phyloP scores from a whole-genome alignment of 2,888 invertebrate species.

The Cyaniris semiargus region DNA sequence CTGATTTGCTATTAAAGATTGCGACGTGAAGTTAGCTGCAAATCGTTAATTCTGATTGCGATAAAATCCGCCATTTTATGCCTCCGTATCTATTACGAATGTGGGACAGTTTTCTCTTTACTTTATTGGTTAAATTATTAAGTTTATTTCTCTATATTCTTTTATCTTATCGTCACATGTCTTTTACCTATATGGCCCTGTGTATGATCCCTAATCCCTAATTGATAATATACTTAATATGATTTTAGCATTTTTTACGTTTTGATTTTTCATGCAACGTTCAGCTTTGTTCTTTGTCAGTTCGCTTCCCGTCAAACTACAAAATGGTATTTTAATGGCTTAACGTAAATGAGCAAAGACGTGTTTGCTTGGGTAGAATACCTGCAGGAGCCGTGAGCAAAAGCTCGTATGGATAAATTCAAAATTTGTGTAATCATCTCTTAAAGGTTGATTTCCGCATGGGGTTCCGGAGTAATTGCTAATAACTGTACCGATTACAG shows the following conservation, averaged over 20 bases:
- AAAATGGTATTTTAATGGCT: too few species aligned
- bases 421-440: background rate
- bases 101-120: background rate
- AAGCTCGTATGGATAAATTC: background rate
- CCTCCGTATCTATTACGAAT: background rate
- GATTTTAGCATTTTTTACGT: too few species aligned
- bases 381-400: background rate
- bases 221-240: too few species aligned
- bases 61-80: slow-evolving; percentile 2
- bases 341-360: too few species aligned
- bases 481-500: slow-evolving; percentile 21
- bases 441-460: background rate
- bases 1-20: slow-evolving; percentile 11
- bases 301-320: too few species aligned
- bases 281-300: too few species aligned
- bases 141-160: background rate
- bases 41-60: background rate
- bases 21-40: background rate
- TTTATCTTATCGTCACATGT: too few species aligned
- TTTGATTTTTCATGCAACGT: too few species aligned
- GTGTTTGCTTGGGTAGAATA: too few species aligned
- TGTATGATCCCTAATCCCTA: too few species aligned
- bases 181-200: too few species aligned
- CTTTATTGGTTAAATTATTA: background rate
- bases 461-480: slow-evolving; percentile 14